phyloP scores from a whole-genome alignment of 2,113 vertebrate species.

The Sceloporus undulatus region DNA sequence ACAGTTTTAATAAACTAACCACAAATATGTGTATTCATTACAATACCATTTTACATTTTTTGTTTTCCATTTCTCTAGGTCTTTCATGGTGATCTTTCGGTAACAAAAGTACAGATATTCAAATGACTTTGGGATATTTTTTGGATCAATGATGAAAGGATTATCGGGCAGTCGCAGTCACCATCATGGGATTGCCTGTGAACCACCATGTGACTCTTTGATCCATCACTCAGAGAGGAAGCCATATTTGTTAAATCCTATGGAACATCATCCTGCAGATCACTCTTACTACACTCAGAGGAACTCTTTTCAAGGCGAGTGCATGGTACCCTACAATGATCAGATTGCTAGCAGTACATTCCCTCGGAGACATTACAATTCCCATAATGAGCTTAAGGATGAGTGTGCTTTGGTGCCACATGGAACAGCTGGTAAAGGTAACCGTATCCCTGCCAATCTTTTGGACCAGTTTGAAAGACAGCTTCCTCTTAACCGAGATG shows the following conservation, averaged over 20 bases:
- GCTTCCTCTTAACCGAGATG: slow-evolving; percentile 90
- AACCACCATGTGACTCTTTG: slow-evolving; percentile 88
- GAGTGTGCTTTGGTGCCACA: slow-evolving; percentile 91
- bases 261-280: slow-evolving; percentile 91
- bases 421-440: slow-evolving; percentile 84
- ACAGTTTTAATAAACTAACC: neutral
- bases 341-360: slow-evolving; percentile 92
- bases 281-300: slow-evolving; percentile 94
- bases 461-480: slow-evolving; percentile 93
- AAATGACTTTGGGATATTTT: slow-evolving; percentile 77
- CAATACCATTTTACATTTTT: slow-evolving; percentile 37
- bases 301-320: slow-evolving; percentile 89
- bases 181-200: slow-evolving; percentile 92
- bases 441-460: slow-evolving; percentile 89
- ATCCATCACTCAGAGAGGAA: slow-evolving; percentile 91
- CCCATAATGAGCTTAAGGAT: slow-evolving; percentile 93
- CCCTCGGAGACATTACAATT: slow-evolving; percentile 92
- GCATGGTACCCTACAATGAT: slow-evolving; percentile 89
- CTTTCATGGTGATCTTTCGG: slow-evolving; percentile 64
- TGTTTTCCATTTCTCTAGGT: slow-evolving; percentile 69
- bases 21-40: slow-evolving; percentile 24
- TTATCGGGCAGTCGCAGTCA: slow-evolving; percentile 95
- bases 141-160: slow-evolving; percentile 89
- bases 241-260: slow-evolving; percentile 92
- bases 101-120: slow-evolving; percentile 64